phyloP scores from a whole-genome alignment of 2,888 invertebrate genomes.

The Ornithoptera alexandrae region DNA sequence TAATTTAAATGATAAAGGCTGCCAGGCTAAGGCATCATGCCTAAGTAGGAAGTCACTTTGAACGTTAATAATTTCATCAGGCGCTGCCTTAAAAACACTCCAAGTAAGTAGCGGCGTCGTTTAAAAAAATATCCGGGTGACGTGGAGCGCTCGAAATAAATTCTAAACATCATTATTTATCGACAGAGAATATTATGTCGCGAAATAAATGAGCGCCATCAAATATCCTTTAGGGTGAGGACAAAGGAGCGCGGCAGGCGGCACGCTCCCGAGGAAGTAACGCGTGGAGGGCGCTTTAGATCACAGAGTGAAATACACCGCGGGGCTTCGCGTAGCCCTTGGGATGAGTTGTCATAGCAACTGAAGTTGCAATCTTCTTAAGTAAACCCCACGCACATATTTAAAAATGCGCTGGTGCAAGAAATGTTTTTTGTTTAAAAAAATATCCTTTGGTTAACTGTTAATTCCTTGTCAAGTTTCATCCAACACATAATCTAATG shows the following conservation, averaged over 20 bases:
- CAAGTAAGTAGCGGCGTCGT: slow-evolving; percentile 11
- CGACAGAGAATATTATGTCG: slow-evolving; percentile 59
- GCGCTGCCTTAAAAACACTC: slow-evolving; percentile 15
- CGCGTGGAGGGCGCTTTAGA: slow-evolving; percentile 30
- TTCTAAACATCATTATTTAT: slow-evolving; percentile 68
- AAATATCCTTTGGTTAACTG: no score
- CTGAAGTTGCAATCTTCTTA: slow-evolving; percentile 12
- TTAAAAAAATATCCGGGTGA: slow-evolving; percentile 16
- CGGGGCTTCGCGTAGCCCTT: slow-evolving; percentile 24
- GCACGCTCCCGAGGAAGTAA: slow-evolving; percentile 31
- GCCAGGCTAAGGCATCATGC: not conserved
- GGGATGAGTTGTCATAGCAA: slow-evolving; percentile 28
- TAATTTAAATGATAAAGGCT: not conserved
- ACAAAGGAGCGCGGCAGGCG: slow-evolving; percentile 34
- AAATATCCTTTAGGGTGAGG: slow-evolving; percentile 50
- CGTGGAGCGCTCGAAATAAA: slow-evolving; percentile 46
- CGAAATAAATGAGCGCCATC: slow-evolving; percentile 60
- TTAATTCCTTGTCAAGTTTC: no score
- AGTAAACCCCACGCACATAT: not conserved
- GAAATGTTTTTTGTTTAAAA: no score
- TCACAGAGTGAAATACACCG: slow-evolving; percentile 30
- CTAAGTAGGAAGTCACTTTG: slow-evolving; percentile 26
- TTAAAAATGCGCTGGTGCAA: not conserved
- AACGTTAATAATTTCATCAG: slow-evolving; percentile 20
- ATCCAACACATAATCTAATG: no score